Evolutionary conservation across 2,797 vertebrate species (phyloP).

Genomic region (Lindbergichthys nudifrons): DNA sequence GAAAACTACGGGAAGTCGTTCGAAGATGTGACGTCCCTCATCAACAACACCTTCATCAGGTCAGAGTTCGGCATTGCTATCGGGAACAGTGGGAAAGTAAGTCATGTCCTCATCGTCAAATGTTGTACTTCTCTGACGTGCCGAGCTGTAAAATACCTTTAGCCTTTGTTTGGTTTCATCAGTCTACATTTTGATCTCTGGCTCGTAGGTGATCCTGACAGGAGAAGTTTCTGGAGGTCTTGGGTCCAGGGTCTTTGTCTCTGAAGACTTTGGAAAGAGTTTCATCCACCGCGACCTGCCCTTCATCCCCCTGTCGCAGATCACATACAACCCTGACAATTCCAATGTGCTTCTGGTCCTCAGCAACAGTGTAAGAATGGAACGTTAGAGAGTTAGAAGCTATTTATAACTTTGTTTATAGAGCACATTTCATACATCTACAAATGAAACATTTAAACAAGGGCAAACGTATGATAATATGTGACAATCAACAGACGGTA

Average conservation of each 20-base stretch:
- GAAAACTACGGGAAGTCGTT: constrained; percentile 95
- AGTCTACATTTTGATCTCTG: constrained; percentile 25
- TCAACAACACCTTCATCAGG: constrained; percentile 94
- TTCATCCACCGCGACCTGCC: constrained; percentile 88
- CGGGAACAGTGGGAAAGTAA: constrained; percentile 94
- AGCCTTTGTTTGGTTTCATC: neutral
- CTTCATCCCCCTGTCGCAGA: constrained; percentile 89
- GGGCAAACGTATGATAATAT: no score
- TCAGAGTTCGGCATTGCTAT: constrained; percentile 94
- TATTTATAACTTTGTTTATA: no score
- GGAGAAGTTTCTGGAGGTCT: constrained; percentile 88
- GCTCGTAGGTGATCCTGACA: constrained; percentile 91
- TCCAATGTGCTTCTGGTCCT: constrained; percentile 84
- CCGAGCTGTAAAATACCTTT: neutral
- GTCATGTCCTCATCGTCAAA: constrained; percentile 18
- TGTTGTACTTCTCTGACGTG: neutral
- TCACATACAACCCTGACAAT: constrained; percentile 88
- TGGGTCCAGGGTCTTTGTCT: constrained; percentile 89
- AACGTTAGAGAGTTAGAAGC: neutral
- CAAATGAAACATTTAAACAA: no score
- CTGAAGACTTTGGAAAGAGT: constrained; percentile 88
- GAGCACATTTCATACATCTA: no score
- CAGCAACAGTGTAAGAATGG: constrained; percentile 85
- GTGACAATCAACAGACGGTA: no score
- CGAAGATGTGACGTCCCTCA: constrained; percentile 89